Evolutionary conservation across 2,888 invertebrate genomes (phyloP), one percentile per base, ranked within the genome.

Genomic region (Byasa hedistus): DNA sequence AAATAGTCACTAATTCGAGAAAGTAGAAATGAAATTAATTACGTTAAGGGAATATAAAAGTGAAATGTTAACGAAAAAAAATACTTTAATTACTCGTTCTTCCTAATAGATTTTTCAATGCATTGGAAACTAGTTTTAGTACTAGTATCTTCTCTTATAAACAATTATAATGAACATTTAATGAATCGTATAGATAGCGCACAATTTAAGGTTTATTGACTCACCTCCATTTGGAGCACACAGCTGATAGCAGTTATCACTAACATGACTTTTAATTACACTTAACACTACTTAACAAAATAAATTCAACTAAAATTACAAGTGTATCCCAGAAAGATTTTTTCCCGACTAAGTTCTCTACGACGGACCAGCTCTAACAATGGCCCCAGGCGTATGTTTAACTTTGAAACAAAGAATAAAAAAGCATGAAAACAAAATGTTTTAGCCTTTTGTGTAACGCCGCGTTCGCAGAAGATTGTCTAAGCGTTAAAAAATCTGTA

Each of bases 341-440:
- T 90, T 90, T 87, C 84, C 70, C 83, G 87, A 91, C 91, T 91
- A 89, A 91, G 86, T 82, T 83, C 82, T 79, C 75, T 73, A 78
- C 82, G 85, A 82, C 85, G 80, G 76, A 71, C 79, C 76, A 72
- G 72, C 77, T 81, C 83, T 82, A 82, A 89, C 89, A 91, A 91
- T 90, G 83, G 87, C 81, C 78, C 76, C 80, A 82, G 87, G 87
- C 91, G 84, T 89, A 89, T 91, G 91, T 88, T 91, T 91, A 89
- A 84, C 78, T 86, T 79, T 77, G 85, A 89, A 89, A 89, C 80
- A 88, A 87, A 85, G 86, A 87, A 78, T 84, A 85, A 87, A 87
- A 86, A 88, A n/a, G 87, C 86, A 86, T 64, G 75, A 78, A 83
- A 85, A 87, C 85, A 87, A 87, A 88, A 85, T 81, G 80, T 77